Evolutionary conservation across 2,888 invertebrate genomes (phyloP), one percentile per base, ranked within the genome.

Genomic region (Chymomyza caudatula): DNA sequence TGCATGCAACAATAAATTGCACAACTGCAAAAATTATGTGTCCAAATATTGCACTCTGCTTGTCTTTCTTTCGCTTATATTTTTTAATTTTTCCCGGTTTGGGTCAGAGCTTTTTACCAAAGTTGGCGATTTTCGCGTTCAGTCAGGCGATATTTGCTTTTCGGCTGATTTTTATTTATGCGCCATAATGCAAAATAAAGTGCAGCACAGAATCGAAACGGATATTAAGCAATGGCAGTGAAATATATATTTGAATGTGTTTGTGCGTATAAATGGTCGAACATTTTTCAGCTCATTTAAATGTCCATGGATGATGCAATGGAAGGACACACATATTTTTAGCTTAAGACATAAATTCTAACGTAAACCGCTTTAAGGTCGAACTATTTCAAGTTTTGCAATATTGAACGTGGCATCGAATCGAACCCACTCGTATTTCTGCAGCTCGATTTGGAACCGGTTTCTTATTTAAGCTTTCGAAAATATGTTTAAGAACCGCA

Each of bases 1-100:
- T 82, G 82, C 86, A 78, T 57, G 68, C 64, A 77, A 77, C 82
- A 77, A 84, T 86, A 84, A 82, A 82, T 82, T 71, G 52, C 73
- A n/a, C 11, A 71, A 77, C 79, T 79, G 79, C 72, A 69, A 80
- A 37, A 77, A 85, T 85, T 73, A 85, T 82, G 75, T 73, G 74
- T 71, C 65, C 71, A 72, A 85, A 73, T 74, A 76, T 76, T 76
- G 20, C 56, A 70, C 59, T 69, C 64, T 69, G 54, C 60, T 72
- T 67, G 42, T 44, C 15, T 60, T 60, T 49, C 47, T 57, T 67
- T 57, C 22, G 56, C 51, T 47, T n/a, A 4, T 13, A 53, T 51
- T 63, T 25, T 52, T 13, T n/a, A 3, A 23, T 13, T 20, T 19
- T 15, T 19, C 23, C 19, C 17, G n/a, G 56, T 55, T 53, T 56